Base-by-base conservation (phyloP, 2,888 invertebrate genomes). In the Luperina nickerlii region DNA sequence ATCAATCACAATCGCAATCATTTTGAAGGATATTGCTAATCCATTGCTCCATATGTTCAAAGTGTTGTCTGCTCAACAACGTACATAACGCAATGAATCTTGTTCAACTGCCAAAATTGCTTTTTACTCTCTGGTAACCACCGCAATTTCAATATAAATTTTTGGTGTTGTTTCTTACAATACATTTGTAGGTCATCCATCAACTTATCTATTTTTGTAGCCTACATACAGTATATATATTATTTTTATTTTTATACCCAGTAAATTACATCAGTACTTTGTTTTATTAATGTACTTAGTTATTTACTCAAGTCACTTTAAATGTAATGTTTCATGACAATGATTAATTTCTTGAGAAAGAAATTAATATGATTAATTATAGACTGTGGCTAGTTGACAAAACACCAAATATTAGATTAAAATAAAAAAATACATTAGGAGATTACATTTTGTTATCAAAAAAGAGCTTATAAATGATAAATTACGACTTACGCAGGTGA, bases 401-500 rank as follows among this genome's bases (percentile, higher is more conserved):
- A 70, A 48, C 51, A 66, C n/a, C 1, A 62, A n/a, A 24, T 67
- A 27, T 24, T 57, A 38, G 0, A 32, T 83, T 66, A 32, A 48
- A 42, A 54, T 32, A 54, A 20, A 67, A 54, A 74, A 77, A 42
- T 42, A 8, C 67, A 57, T 42, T n/a, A 45, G 1, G 27, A 65
- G 48, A 72, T 77, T 48, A 72, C 0, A 60, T 45, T 66, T 66
- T 60, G 18, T 38, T 62, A 78, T 11, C 0, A 54, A 83, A 81
- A 66, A 24, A 9, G 4, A 54, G 38, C 42, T 66, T 70, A 32
- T 20, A 57, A 51, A 72, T 54, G 0, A 65, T 74, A 71, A 57
- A 66, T 78, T 62, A 65, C 13, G 0, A 20, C 48, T 83, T 72
- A 68, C 48, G 71, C 68, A 83, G 60, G 27, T 84, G 80, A 73